Percentiles rank a stretch among this genome's conserved stretches.
These are phyloP conservation scores for Drosophila merina DNA, from an alignment of 2,888 invertebrate species.

Conservation along the genomic window DNA sequence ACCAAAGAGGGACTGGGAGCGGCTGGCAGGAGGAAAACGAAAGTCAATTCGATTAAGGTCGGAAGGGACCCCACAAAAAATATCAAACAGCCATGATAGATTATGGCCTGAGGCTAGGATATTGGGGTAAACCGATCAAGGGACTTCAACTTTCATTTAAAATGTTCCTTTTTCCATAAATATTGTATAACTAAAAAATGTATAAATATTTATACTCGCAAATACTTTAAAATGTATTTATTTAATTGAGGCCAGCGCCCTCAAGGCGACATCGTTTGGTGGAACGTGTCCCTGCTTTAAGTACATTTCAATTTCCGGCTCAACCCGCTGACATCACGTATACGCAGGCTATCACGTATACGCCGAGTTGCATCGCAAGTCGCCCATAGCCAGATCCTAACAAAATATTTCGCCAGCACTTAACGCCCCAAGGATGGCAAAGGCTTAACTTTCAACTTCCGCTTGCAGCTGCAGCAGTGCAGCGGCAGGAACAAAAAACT, in stretches of 20 bases:
- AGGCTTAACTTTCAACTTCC: slow-evolving; percentile 61
- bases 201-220: neutral
- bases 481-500: slow-evolving; percentile 13
- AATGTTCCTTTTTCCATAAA: neutral
- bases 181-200: neutral
- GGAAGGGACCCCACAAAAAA: slow-evolving; percentile 5
- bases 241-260: slow-evolving; percentile 2
- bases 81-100: slow-evolving; percentile 11
- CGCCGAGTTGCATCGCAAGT: slow-evolving; percentile 57
- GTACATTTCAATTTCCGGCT: slow-evolving; percentile 63
- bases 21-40: slow-evolving; percentile 14
- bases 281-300: slow-evolving; percentile 31
- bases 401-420: slow-evolving; percentile 60
- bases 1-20: slow-evolving; percentile 14
- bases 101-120: neutral
- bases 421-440: slow-evolving; percentile 51
- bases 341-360: slow-evolving; percentile 67
- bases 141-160: neutral
- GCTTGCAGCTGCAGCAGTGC: slow-evolving; percentile 20
- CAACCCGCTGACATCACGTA: slow-evolving; percentile 52
- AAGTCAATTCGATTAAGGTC: slow-evolving; percentile 44
- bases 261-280: slow-evolving; percentile 8
- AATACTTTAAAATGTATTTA: neutral
- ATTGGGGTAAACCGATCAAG: neutral
- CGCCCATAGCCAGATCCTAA: slow-evolving; percentile 24